A percentile compares a stretch with the other conserved stretches of the same genome.
Evolutionary conservation across 2,888 invertebrate species (phyloP).

Genomic region (Morinoia aosen): DNA sequence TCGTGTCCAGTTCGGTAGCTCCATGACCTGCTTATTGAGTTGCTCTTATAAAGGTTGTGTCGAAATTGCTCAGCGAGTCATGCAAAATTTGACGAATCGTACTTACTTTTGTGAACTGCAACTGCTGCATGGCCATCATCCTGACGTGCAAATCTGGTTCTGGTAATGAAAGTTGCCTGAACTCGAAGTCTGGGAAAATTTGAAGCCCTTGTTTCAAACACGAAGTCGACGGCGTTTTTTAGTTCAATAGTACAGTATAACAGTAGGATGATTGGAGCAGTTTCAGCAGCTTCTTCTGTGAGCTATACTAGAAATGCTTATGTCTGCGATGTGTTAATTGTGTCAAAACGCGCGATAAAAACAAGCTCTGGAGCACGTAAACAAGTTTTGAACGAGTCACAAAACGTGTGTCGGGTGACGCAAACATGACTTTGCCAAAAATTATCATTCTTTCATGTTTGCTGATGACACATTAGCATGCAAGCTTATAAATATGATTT

Average conservation of each 20-base stretch:
- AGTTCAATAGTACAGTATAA: too few species aligned
- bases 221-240: neutral
- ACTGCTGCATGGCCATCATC: too few species aligned
- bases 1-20: neutral
- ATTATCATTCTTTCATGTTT: too few species aligned
- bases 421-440: too few species aligned
- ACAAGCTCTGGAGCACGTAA: neutral
- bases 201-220: neutral
- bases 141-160: too few species aligned
- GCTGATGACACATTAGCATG: too few species aligned
- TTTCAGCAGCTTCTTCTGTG: neutral
- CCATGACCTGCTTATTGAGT: neutral
- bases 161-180: too few species aligned
- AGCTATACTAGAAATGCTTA: neutral
- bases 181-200: too few species aligned
- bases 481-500: too few species aligned
- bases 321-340: neutral
- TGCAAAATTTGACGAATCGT: neutral
- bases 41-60: neutral
- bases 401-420: too few species aligned
- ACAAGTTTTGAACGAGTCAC: neutral
- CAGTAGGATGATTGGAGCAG: too few species aligned
- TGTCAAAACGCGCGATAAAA: neutral
- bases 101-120: neutral
- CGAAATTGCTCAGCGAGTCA: neutral